phyloP scores from a whole-genome alignment of 2,797 vertebrate species.

The Amblyopsis hoosieri region DNA sequence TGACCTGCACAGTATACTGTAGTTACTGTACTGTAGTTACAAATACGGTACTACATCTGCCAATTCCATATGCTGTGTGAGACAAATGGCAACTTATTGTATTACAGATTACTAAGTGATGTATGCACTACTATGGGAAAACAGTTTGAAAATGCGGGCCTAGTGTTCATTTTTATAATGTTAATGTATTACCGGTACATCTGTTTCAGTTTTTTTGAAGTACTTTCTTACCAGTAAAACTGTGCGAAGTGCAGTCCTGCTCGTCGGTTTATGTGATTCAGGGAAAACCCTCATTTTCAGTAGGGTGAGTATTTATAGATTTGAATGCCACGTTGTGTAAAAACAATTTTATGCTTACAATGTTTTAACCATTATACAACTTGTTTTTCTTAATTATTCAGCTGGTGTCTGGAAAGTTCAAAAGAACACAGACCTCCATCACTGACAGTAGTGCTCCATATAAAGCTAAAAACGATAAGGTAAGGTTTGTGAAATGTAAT shows the following conservation, averaged over 20 bases:
- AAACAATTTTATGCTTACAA: neutral
- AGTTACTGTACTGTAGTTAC: neutral
- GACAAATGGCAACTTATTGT: neutral
- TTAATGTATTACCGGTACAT: neutral
- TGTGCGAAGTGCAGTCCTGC: conserved; percentile 83
- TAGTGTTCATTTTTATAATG: neutral
- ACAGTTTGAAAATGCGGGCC: neutral
- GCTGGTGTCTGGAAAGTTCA: conserved; percentile 89
- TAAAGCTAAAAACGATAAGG: conserved; percentile 83
- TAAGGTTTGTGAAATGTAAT: conserved; percentile 53
- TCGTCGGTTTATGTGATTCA: conserved; percentile 91
- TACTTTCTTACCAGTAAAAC: conserved; percentile 84
- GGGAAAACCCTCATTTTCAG: conserved; percentile 93
- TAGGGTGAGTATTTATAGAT: conserved; percentile 75
- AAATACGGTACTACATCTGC: conserved; percentile 20
- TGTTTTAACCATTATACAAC: neutral
- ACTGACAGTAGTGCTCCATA: conserved; percentile 87
- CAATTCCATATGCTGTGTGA: neutral
- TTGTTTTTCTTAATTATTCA: conserved; percentile 48
- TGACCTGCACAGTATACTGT: neutral
- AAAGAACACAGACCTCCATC: conserved; percentile 91
- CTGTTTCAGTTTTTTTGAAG: conserved; percentile 83
- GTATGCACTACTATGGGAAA: neutral
- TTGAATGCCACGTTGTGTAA: conserved; percentile 19
- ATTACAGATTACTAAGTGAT: too few species aligned